Base-by-base conservation (phyloP, 2,888 invertebrate genomes). In the Villa cingulata region DNA sequence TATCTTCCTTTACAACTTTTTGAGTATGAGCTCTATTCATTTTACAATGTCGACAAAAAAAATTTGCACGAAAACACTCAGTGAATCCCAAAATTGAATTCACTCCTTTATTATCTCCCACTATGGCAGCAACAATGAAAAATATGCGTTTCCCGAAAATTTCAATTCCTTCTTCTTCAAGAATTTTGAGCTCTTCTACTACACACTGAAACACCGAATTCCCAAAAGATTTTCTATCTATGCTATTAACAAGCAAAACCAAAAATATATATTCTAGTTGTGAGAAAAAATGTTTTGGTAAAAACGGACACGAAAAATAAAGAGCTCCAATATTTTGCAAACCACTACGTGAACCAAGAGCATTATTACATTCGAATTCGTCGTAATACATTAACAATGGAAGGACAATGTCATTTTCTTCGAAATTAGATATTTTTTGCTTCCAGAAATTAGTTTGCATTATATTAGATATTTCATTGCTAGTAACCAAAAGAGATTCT, bases 321-420 rank as follows among this genome's bases (percentile, higher is more conserved):
- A 41, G 27, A 12, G 41, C 29, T 29, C 41, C 41, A 27, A 41
- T 27, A 41, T 32, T 41, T 41, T 41, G 41, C 10, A 41, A 41
- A 5, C 32, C 41, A 32, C 41, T 18, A 41, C 46, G 12, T 18
- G 46, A 41, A 3, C 46, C 46, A 17, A 46, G 27, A 16, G 37
- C 23, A 41, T 46, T 46, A 37, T 46, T 46, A 2, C 37, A 23
- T 27, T 46, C 46, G 39, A 46, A 46, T 18, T 41, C 46, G 23
- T 41, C 46, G 23, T 20, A 46, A 18, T 46, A 46, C 14, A 41
- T 12, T 16, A 41, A 27, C 27, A 41, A 14, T 3, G 41, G 32
- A 9, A 41, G 27, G 12, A 41, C 32, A 18, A 41, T 32, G 17
- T 16, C 29, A 41, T 16, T 17, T 41, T 41, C 27, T 27, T 32